Conservation (phyloP, 2,113 vertebrate genomes). For the Pristiophorus japonicus region DNA sequence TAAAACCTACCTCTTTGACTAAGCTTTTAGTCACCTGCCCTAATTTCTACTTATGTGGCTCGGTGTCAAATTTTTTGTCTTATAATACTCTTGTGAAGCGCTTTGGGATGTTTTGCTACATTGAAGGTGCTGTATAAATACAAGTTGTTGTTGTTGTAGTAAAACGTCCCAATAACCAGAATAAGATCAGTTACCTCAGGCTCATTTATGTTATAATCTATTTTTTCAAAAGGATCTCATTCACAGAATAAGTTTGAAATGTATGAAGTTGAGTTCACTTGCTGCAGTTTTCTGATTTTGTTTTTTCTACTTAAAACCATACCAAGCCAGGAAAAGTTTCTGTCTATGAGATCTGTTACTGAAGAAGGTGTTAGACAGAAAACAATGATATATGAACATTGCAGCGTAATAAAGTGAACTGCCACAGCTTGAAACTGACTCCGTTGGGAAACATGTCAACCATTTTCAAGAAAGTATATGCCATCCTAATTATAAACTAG, state of each 20-base stretch:
- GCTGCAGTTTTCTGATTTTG: neutral
- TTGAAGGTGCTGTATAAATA: no score
- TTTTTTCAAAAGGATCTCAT: neutral
- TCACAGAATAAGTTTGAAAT: neutral
- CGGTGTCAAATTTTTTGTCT: no score
- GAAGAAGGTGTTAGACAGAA: neutral
- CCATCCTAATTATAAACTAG: constrained; percentile 3
- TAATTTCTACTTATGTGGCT: no score
- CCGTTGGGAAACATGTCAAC: neutral
- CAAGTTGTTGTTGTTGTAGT: no score
- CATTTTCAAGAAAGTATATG: neutral
- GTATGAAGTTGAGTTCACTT: neutral
- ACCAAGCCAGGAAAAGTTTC: neutral
- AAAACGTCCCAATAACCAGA: no score
- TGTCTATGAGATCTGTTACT: neutral
- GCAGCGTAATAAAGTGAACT: neutral
- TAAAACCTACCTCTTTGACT: no score
- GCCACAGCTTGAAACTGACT: neutral
- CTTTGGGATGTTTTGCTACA: no score
- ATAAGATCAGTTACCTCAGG: neutral
- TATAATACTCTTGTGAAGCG: no score
- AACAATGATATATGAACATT: neutral
- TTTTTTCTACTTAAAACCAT: neutral
- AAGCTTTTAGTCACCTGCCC: no score
- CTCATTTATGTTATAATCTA: neutral